Conservation (phyloP, 2,113 vertebrate genomes). For the Albula goreensis region DNA sequence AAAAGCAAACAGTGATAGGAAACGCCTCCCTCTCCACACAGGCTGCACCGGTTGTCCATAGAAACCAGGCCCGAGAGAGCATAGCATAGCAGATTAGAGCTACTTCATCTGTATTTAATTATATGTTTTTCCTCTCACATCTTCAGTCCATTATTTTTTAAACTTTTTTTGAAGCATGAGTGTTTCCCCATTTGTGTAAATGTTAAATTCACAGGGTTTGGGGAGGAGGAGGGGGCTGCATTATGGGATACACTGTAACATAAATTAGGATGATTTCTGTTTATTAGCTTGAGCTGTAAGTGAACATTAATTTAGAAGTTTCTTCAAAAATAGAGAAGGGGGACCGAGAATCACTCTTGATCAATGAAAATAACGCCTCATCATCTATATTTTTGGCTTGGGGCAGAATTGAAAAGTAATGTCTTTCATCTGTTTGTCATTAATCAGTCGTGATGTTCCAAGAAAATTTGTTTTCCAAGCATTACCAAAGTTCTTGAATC, state of each 20-base stretch:
- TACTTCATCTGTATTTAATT: not conserved
- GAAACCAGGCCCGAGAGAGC: constrained; percentile 1
- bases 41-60: constrained; percentile 45
- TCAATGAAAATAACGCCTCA: too few species aligned
- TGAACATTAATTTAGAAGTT: not conserved
- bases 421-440: too few species aligned
- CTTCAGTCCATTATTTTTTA: not conserved
- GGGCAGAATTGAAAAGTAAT: too few species aligned
- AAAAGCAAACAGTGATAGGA: constrained; percentile 77
- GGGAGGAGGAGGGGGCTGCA: too few species aligned
- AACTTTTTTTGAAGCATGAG: not conserved
- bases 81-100: not conserved
- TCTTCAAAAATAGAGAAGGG: not conserved
- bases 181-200: not conserved
- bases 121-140: not conserved
- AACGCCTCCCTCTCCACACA: constrained; percentile 65
- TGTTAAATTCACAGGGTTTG: too few species aligned
- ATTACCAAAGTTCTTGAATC: too few species aligned
- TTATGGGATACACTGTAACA: not conserved
- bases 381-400: too few species aligned
- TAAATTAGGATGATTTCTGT: not conserved
- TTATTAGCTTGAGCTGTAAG: not conserved
- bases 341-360: too few species aligned
- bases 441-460: too few species aligned
- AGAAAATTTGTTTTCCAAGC: too few species aligned